Evolutionary conservation across 2,113 vertebrate genomes (phyloP).

Genomic region (Cebidichthys violaceus): DNA sequence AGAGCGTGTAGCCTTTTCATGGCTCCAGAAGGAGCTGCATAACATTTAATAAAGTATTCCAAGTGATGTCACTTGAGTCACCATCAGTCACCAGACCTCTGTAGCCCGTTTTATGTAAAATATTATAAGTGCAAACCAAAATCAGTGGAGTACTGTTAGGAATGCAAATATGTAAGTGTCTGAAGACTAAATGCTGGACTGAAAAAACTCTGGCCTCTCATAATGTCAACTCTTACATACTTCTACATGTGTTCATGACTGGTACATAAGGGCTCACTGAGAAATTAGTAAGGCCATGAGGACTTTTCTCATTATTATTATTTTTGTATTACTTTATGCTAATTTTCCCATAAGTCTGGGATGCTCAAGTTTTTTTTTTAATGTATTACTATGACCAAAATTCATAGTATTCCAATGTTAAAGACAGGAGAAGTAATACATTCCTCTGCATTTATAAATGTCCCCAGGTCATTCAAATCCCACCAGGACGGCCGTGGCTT

Average conservation of each 20-base stretch:
- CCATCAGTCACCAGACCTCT: not conserved
- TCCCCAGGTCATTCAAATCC: not conserved
- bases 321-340: too few species aligned
- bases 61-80: constrained; percentile 3
- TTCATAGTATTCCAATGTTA: too few species aligned
- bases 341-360: too few species aligned
- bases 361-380: too few species aligned
- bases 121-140: not conserved
- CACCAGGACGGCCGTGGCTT: not conserved
- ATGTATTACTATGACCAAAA: too few species aligned
- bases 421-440: too few species aligned
- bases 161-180: not conserved
- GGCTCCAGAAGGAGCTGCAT: not conserved
- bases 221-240: not conserved
- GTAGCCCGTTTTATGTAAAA: not conserved
- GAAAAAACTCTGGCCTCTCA: not conserved
- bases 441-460: not conserved
- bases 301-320: too few species aligned
- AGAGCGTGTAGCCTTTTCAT: not conserved
- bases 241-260: not conserved
- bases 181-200: not conserved
- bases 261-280: not conserved
- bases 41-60: not conserved
- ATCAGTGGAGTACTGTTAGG: not conserved
- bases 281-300: not conserved